A percentile compares a stretch with the other conserved stretches of the same genome.
Evolutionary conservation across 2,113 vertebrate species (phyloP).

Genomic region (Amazona vittata): DNA sequence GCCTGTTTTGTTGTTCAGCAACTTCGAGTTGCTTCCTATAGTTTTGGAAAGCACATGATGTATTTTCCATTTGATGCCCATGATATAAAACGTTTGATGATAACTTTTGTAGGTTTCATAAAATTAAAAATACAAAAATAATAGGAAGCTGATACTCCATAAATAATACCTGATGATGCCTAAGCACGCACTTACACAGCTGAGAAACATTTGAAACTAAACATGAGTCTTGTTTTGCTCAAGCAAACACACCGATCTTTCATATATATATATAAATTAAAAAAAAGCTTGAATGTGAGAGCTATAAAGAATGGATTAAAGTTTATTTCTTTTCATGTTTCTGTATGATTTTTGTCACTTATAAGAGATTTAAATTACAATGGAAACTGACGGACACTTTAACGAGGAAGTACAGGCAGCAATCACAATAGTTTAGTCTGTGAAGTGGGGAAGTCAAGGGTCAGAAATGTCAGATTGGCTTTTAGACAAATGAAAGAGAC

Average conservation of each 20-base stretch:
- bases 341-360: slow-evolving; percentile 55
- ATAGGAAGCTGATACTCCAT: slow-evolving; percentile 31
- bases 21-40: slow-evolving; percentile 59
- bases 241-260: slow-evolving; percentile 41
- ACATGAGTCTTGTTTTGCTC: slow-evolving; percentile 53
- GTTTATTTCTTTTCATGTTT: slow-evolving; percentile 54
- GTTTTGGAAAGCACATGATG: slow-evolving; percentile 45
- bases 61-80: slow-evolving; percentile 56
- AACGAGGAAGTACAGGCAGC: slow-evolving; percentile 71
- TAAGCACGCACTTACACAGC: background rate
- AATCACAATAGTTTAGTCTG: slow-evolving; percentile 65
- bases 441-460: slow-evolving; percentile 72
- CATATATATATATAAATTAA: background rate
- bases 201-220: slow-evolving; percentile 55
- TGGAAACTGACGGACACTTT: slow-evolving; percentile 65
- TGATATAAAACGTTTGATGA: slow-evolving; percentile 15
- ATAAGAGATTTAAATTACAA: slow-evolving; percentile 74
- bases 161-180: slow-evolving; percentile 49
- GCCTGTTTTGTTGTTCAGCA: slow-evolving; percentile 62
- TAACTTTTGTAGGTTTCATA: slow-evolving; percentile 53
- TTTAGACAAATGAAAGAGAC: slow-evolving; percentile 63
- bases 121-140: background rate
- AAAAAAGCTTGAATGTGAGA: slow-evolving; percentile 30
- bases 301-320: slow-evolving; percentile 52
- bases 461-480: slow-evolving; percentile 76